Conservation (phyloP, 2,113 vertebrate genomes). For the Hippocampus guttulatus region DNA sequence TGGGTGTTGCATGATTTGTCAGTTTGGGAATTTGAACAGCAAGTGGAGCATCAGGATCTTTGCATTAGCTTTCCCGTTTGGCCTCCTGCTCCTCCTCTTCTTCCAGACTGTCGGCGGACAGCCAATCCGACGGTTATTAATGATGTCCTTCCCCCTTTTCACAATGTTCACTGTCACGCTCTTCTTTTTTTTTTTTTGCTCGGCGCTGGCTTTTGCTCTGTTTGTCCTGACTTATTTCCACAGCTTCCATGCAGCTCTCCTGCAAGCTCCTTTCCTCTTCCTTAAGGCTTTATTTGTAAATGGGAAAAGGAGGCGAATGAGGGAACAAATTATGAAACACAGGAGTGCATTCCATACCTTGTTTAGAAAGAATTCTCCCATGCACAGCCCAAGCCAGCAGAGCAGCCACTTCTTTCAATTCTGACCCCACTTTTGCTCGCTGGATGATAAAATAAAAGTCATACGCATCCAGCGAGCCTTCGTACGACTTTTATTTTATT, state of each 20-base stretch:
- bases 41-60: conserved; percentile 62
- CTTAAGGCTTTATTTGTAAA: conserved; percentile 60
- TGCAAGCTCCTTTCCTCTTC: conserved; percentile 24
- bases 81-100: conserved; percentile 10
- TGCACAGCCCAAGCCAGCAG: conserved; percentile 42
- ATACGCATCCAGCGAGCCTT: too few species aligned
- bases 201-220: conserved; percentile 24
- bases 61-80: conserved; percentile 54
- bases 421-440: conserved; percentile 47
- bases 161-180: conserved; percentile 23
- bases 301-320: conserved; percentile 63
- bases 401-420: conserved; percentile 37
- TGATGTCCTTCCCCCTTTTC: conserved; percentile 31
- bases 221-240: conserved; percentile 41
- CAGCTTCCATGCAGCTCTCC: conserved; percentile 24
- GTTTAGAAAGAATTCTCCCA: conserved; percentile 73
- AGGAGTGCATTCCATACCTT: conserved; percentile 78
- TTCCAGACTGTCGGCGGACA: conserved; percentile 26
- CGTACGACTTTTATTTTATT: background rate
- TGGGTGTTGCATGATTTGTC: conserved; percentile 55
- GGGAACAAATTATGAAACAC: conserved; percentile 72
- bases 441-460: conserved; percentile 21
- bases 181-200: conserved; percentile 17
- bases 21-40: conserved; percentile 65
- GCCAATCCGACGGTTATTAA: conserved; percentile 45